phyloP scores from a whole-genome alignment of 2,888 invertebrate genomes.

The Ichneumon xanthorius region DNA sequence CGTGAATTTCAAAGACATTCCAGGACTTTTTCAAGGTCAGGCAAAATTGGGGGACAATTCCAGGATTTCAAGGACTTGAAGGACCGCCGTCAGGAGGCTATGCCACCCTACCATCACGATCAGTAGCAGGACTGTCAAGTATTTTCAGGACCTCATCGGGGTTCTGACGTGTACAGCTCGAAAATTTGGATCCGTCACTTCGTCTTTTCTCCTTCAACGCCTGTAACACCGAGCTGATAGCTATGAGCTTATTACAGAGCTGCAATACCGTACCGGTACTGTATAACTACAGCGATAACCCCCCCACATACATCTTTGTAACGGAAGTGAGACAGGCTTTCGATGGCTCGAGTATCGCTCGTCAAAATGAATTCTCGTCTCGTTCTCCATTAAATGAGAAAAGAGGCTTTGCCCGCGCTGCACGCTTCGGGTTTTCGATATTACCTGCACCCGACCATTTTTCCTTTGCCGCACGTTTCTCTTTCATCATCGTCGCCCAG shows the following conservation, averaged over 20 bases:
- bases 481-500: slow-evolving; percentile 23
- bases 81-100: too few species aligned
- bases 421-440: slow-evolving; percentile 16
- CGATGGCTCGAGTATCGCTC: slow-evolving; percentile 1
- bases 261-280: too few species aligned
- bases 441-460: slow-evolving; percentile 28
- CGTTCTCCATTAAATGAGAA: slow-evolving; percentile 26
- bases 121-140: too few species aligned
- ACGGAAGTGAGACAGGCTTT: neutral
- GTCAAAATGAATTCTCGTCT: slow-evolving; percentile 22
- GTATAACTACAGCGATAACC: too few species aligned
- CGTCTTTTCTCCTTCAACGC: neutral
- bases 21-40: too few species aligned
- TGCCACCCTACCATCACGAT: too few species aligned
- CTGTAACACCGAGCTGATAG: neutral
- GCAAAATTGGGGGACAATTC: too few species aligned
- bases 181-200: neutral
- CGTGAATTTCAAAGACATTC: too few species aligned
- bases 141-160: too few species aligned
- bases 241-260: neutral
- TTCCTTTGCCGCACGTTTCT: slow-evolving; percentile 22
- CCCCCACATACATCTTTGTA: neutral
- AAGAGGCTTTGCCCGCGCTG: slow-evolving; percentile 19
- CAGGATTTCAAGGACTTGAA: too few species aligned
- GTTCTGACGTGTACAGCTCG: too few species aligned